Conservation (phyloP, 2,113 vertebrate genomes). For the Ranitomeya variabilis region DNA sequence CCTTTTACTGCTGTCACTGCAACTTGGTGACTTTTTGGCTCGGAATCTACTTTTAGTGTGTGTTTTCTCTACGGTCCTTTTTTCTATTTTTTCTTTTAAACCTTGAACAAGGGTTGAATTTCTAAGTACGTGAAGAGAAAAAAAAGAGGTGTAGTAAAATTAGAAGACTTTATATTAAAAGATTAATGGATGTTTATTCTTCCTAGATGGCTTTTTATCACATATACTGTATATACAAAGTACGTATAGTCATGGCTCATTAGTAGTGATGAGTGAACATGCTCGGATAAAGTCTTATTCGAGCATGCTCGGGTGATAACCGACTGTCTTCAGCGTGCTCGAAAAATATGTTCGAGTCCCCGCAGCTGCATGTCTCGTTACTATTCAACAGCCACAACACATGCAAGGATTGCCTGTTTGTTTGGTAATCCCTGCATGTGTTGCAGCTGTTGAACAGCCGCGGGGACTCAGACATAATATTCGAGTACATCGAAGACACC, state of each 20-base stretch:
- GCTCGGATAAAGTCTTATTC: too few relatives aligned
- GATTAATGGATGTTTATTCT: not conserved
- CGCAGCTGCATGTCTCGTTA: too few relatives aligned
- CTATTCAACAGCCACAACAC: too few relatives aligned
- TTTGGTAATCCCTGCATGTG: too few relatives aligned
- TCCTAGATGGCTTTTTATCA: not conserved
- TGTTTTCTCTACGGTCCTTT: constrained; percentile 18
- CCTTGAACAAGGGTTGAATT: constrained; percentile 16
- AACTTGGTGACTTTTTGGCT: constrained; percentile 45
- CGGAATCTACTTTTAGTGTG: constrained; percentile 44
- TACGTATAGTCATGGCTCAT: not conserved
- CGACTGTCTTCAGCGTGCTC: too few relatives aligned
- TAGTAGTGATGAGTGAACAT: not conserved
- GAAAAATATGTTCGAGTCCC: too few relatives aligned
- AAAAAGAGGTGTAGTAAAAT: not conserved
- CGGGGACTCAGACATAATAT: too few relatives aligned
- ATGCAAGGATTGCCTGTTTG: too few relatives aligned
- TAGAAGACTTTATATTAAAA: not conserved
- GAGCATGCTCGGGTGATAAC: too few relatives aligned
- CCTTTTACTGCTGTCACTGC: constrained; percentile 52
- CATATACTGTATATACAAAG: not conserved
- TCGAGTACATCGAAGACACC: too few relatives aligned
- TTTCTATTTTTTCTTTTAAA: not conserved
- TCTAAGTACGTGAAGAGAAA: not conserved
- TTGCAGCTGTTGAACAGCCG: too few relatives aligned